These are phyloP conservation scores for Harpalus rubripes DNA, from an alignment of 2,888 invertebrate species.

Conservation along the genomic window DNA sequence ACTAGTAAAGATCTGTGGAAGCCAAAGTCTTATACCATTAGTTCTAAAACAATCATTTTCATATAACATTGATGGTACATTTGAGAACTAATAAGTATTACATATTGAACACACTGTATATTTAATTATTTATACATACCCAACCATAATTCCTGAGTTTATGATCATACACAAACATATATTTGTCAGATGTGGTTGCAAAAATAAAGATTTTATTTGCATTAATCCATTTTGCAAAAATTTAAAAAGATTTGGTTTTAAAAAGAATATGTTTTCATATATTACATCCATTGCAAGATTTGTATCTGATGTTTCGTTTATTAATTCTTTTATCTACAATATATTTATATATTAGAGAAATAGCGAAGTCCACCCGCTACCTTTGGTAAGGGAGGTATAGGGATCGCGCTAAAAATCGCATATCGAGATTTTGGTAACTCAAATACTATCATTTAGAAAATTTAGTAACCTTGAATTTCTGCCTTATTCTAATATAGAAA, in stretches of 20 bases:
- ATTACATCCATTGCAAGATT: neutral
- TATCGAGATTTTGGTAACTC: no score
- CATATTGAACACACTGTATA: neutral
- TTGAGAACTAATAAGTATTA: no score
- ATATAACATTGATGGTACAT: no score
- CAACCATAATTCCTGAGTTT: slow-evolving; percentile 83
- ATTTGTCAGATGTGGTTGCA: slow-evolving; percentile 81
- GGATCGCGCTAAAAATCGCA: no score
- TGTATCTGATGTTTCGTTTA: slow-evolving; percentile 72
- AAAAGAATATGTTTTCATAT: slow-evolving; percentile 70
- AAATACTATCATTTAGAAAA: no score
- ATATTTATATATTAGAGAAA: no score
- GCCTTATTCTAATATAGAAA: no score
- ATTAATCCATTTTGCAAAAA: slow-evolving; percentile 78
- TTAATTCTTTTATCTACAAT: slow-evolving; percentile 75
- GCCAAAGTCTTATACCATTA: slow-evolving; percentile 91
- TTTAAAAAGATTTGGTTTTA: slow-evolving; percentile 77
- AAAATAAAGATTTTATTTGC: slow-evolving; percentile 84
- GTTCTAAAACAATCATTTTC: slow-evolving; percentile 76
- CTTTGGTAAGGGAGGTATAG: no score
- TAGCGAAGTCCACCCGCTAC: no score
- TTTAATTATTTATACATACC: slow-evolving; percentile 77
- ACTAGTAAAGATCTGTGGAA: slow-evolving; percentile 90
- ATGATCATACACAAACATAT: slow-evolving; percentile 83
- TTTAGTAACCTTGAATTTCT: no score